Evolutionary conservation across 2,797 vertebrate genomes (phyloP).

Genomic region (Gambelia wislizenii): DNA sequence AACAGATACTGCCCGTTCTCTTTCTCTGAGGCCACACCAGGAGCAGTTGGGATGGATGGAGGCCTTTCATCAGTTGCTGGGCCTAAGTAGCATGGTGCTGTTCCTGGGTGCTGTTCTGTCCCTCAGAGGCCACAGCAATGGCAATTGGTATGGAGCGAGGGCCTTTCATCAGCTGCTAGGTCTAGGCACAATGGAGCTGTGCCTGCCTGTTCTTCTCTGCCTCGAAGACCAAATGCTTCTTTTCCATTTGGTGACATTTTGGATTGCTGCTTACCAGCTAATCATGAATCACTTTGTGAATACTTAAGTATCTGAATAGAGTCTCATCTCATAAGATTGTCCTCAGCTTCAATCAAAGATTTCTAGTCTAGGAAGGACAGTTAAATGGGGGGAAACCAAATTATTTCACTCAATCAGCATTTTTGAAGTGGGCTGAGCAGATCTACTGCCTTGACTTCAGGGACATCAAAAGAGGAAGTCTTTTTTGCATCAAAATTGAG

Average conservation of each 20-base stretch:
- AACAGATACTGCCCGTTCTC: too few species aligned
- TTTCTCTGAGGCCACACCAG: too few species aligned
- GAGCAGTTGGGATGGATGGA: too few species aligned
- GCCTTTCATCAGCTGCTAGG: too few species aligned
- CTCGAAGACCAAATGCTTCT: accelerated
- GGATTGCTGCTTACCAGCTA: not conserved
- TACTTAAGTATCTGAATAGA: not conserved
- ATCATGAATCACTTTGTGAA: not conserved
- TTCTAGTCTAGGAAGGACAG: not conserved
- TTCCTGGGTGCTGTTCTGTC: too few species aligned
- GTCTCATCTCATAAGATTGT: not conserved
- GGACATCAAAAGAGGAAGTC: not conserved
- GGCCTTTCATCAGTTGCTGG: too few species aligned
- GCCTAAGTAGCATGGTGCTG: too few species aligned
- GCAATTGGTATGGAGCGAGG: too few species aligned
- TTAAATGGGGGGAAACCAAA: not conserved
- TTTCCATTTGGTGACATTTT: not conserved
- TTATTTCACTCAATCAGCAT: not conserved
- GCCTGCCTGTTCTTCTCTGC: too few species aligned
- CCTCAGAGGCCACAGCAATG: too few species aligned
- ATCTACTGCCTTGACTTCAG: not conserved
- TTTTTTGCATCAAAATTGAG: not conserved
- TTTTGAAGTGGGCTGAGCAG: not conserved
- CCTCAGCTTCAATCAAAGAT: not conserved
- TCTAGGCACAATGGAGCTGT: too few species aligned